Evolutionary conservation across 2,113 vertebrate genomes (phyloP).

Genomic region (Atrichornis clamosus): DNA sequence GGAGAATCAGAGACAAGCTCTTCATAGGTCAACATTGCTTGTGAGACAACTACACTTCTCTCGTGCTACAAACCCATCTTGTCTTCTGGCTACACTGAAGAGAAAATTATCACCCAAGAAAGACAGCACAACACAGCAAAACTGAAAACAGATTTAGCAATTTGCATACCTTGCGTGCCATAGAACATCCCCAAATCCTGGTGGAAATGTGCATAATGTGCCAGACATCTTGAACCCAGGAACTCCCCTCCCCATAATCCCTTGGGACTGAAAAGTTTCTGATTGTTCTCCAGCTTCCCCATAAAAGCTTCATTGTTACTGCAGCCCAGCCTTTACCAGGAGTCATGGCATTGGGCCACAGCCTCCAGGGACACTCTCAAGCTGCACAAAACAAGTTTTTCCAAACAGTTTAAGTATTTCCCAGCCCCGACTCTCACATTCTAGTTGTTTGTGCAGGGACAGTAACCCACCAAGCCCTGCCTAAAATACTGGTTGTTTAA

Average conservation of each 20-base stretch:
- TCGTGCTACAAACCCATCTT: not conserved
- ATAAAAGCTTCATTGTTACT: slow-evolving; percentile 69
- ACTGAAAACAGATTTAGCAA: slow-evolving; percentile 55
- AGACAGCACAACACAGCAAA: slow-evolving; percentile 18
- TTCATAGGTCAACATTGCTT: not conserved
- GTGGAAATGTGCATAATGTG: slow-evolving; percentile 58
- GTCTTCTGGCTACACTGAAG: not conserved
- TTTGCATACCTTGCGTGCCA: slow-evolving; percentile 58
- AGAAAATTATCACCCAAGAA: slow-evolving; percentile 21
- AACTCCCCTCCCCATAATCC: slow-evolving; percentile 68
- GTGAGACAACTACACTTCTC: not conserved
- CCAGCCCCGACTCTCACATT: slow-evolving; percentile 60
- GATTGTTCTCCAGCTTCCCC: slow-evolving; percentile 64
- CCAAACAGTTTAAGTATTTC: slow-evolving; percentile 67
- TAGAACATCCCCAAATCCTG: slow-evolving; percentile 66
- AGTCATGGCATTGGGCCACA: slow-evolving; percentile 60
- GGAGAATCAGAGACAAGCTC: not conserved
- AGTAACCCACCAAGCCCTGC: slow-evolving; percentile 57
- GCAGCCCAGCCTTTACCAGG: slow-evolving; percentile 65
- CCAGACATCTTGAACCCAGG: slow-evolving; percentile 69
- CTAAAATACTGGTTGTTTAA: slow-evolving; percentile 55
- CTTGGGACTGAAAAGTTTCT: slow-evolving; percentile 38
- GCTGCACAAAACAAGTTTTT: slow-evolving; percentile 66
- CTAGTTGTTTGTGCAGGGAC: slow-evolving; percentile 67
- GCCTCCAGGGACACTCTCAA: slow-evolving; percentile 65